Evolutionary conservation across 2,113 vertebrate genomes (phyloP).

Genomic region (Dasyornis broadbenti): DNA sequence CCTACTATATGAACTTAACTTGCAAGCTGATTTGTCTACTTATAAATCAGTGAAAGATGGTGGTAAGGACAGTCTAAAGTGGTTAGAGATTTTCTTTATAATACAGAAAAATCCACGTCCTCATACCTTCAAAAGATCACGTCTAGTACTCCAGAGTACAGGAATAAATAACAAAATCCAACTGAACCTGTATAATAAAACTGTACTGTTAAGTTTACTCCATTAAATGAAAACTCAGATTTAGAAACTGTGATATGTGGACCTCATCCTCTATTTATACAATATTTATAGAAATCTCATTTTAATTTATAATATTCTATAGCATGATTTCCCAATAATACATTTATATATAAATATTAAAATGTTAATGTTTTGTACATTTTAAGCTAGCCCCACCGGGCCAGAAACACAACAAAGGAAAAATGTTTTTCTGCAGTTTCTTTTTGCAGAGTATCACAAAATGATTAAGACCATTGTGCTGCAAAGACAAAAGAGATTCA

Average conservation of each 20-base stretch:
- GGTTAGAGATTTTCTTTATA: not conserved
- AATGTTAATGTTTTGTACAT: constrained; percentile 60
- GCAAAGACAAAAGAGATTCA: constrained; percentile 57
- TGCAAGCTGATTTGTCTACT: not conserved
- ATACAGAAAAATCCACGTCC: not conserved
- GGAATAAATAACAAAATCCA: constrained; percentile 52
- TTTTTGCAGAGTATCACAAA: constrained; percentile 60
- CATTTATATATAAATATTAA: constrained; percentile 64
- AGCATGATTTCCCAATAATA: constrained; percentile 41
- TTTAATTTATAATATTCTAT: constrained; percentile 50
- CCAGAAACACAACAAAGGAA: constrained; percentile 55
- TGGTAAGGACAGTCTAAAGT: not conserved
- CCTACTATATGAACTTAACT: not conserved
- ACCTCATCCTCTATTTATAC: constrained; percentile 47
- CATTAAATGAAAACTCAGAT: constrained; percentile 16
- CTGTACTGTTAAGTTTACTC: not conserved
- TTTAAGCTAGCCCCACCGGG: constrained; percentile 37
- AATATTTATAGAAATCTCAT: constrained; percentile 48
- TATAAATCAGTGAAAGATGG: not conserved
- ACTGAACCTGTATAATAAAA: constrained; percentile 33
- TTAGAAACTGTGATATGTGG: constrained; percentile 20
- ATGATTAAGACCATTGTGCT: constrained; percentile 68
- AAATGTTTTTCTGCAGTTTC: constrained; percentile 35
- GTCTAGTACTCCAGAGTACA: not conserved
- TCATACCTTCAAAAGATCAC: not conserved